A percentile compares a stretch with the other conserved stretches of the same genome.
phyloP scores from a whole-genome alignment of 2,797 vertebrate genomes.

The Sus cebifrons region DNA sequence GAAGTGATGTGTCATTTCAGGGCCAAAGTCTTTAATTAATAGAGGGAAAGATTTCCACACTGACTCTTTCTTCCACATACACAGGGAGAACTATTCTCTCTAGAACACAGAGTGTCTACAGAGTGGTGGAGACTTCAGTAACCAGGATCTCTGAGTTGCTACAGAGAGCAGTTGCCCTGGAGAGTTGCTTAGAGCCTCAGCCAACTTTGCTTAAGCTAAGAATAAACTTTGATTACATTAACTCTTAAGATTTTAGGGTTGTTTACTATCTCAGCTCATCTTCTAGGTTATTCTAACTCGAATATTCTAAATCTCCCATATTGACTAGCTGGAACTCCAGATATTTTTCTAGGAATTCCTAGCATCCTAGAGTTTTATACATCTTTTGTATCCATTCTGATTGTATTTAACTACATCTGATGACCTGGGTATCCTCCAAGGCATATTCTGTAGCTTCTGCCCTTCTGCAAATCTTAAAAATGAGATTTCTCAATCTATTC shows the following conservation, averaged over 20 bases:
- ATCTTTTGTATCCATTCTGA: background rate
- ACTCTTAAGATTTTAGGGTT: background rate
- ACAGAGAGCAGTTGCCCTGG: background rate
- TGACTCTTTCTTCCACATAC: background rate
- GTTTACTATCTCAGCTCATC: background rate
- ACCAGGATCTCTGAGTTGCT: background rate
- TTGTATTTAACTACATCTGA: background rate
- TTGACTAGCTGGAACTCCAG: background rate
- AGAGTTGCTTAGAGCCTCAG: background rate
- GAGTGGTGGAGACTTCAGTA: background rate
- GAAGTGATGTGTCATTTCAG: background rate
- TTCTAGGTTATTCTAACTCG: background rate
- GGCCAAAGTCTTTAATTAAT: conserved; percentile 24
- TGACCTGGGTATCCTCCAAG: background rate
- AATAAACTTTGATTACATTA: background rate
- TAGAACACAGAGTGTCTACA: background rate
- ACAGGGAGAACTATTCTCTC: background rate
- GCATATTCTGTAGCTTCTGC: background rate
- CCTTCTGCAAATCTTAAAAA: background rate
- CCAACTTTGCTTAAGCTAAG: background rate
- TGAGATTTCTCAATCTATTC: background rate
- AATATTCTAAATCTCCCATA: background rate
- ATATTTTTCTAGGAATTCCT: background rate
- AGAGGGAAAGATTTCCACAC: background rate
- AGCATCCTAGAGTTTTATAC: background rate